A percentile compares a stretch with the other conserved stretches of the same genome.
phyloP scores from a whole-genome alignment of 2,113 vertebrate genomes.

The Spermophilus dauricus region DNA sequence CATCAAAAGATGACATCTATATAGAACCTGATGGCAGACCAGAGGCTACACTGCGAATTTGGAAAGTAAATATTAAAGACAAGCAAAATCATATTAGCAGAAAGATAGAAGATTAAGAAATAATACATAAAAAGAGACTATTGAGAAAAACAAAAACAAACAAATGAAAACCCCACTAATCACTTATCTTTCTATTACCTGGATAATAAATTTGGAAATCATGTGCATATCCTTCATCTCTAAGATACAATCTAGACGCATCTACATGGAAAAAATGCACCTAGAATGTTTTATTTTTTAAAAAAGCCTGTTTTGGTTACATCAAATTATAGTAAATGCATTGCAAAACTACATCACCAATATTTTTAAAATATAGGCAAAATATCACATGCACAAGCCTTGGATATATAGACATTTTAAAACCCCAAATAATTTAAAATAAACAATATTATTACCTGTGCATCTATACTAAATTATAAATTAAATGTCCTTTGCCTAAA shows the following conservation, averaged over 20 bases:
- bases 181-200: constrained; percentile 40
- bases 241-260: background rate
- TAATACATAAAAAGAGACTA: constrained; percentile 39
- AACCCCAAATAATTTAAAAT: constrained; percentile 26
- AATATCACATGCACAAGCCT: constrained; percentile 32
- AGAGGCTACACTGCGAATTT: constrained; percentile 19
- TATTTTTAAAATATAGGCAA: constrained; percentile 51
- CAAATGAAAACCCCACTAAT: background rate
- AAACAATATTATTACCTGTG: constrained; percentile 35
- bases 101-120: constrained; percentile 15
- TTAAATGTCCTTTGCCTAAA: constrained; percentile 55
- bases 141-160: background rate
- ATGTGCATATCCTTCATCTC: background rate
- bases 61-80: constrained; percentile 17
- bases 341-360: background rate
- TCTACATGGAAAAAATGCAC: constrained; percentile 29
- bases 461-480: constrained; percentile 63
- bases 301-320: constrained; percentile 24
- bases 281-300: background rate
- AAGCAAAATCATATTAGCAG: constrained; percentile 43
- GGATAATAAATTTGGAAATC: constrained; percentile 53
- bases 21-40: constrained; percentile 37
- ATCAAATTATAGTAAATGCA: background rate
- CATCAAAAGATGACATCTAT: constrained; percentile 39
- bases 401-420: background rate